Conservation (phyloP, 2,797 vertebrate species). For the Arctocebus calabarensis region DNA sequence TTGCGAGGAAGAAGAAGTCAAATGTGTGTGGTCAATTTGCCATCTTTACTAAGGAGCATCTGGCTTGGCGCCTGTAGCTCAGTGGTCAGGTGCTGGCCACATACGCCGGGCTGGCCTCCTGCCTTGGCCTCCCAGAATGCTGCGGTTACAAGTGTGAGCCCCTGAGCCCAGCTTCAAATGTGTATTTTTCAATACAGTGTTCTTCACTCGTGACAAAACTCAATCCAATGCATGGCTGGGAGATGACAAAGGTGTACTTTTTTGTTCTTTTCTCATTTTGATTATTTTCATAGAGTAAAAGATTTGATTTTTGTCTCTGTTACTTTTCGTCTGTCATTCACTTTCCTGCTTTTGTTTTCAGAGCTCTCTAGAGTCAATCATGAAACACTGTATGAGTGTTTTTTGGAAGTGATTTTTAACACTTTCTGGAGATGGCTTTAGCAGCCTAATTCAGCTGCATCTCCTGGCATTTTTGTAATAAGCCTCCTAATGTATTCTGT, state of each 20-base stretch:
- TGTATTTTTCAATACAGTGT: neutral
- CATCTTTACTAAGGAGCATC: neutral
- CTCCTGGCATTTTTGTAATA: conserved; percentile 86
- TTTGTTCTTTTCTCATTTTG: conserved; percentile 21
- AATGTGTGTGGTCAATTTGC: neutral
- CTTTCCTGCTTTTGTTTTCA: conserved; percentile 60
- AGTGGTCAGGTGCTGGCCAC: no score
- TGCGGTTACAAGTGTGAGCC: no score
- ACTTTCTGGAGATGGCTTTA: conserved; percentile 86
- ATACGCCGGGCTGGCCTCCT: no score
- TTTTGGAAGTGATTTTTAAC: conserved; percentile 78
- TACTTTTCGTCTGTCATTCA: neutral
- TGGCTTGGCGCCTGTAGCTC: no score
- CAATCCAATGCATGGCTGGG: neutral
- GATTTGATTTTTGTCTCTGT: neutral
- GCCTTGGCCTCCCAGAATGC: no score
- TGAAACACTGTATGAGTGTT: conserved; percentile 73
- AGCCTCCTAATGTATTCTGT: conserved; percentile 87
- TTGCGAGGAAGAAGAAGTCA: neutral
- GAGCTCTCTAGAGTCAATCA: conserved; percentile 74
- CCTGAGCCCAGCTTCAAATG: no score
- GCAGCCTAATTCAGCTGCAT: conserved; percentile 84
- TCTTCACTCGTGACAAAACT: neutral
- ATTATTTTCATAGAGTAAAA: neutral
- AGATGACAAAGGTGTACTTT: neutral